phyloP scores from a whole-genome alignment of 2,113 vertebrate species.

The Misgurnus mizolepis region DNA sequence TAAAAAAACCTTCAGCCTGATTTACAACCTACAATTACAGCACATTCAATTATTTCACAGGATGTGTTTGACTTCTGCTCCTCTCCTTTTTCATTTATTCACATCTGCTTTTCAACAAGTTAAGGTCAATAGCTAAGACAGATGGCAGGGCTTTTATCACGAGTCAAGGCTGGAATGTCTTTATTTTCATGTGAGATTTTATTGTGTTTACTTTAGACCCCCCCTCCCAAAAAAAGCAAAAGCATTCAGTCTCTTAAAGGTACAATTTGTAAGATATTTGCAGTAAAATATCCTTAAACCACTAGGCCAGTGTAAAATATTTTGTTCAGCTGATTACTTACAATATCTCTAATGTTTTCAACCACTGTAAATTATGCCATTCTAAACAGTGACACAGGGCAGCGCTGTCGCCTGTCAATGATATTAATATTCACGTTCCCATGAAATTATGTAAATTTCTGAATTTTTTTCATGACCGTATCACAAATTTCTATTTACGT shows the following conservation, averaged over 20 bases:
- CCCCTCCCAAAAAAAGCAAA: neutral
- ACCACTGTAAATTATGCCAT: no score
- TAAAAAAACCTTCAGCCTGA: neutral
- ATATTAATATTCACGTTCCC: no score
- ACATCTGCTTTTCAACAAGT: neutral
- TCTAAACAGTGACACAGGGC: no score
- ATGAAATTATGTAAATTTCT: no score
- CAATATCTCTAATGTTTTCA: no score
- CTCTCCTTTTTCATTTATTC: neutral
- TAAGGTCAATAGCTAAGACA: neutral
- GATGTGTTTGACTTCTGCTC: neutral
- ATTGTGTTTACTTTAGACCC: neutral
- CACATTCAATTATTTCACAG: neutral
- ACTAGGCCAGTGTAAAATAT: no score
- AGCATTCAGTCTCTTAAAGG: neutral
- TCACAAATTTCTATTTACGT: no score
- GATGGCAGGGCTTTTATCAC: neutral
- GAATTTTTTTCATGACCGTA: no score
- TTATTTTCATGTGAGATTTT: neutral
- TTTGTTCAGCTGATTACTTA: no score
- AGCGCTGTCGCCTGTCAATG: no score
- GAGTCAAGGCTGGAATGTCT: neutral
- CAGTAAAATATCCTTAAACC: no score
- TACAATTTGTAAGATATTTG: no score
- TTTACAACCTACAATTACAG: constrained; percentile 4